phyloP scores from a whole-genome alignment of 2,797 vertebrate genomes.

The Psittacula echo region DNA sequence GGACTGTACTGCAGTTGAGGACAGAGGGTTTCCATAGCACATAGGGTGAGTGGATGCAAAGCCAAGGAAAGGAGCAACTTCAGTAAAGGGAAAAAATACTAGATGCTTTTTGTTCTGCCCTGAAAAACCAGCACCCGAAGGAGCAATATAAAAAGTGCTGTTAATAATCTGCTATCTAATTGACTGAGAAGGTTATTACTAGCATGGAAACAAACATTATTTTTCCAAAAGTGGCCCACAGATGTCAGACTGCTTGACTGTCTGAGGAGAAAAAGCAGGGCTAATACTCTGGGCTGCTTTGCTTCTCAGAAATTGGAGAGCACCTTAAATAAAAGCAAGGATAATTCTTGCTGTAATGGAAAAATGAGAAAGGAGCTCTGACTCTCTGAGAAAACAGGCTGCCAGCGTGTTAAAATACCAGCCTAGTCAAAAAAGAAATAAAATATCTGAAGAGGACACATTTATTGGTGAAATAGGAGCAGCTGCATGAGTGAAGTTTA shows the following conservation, averaged over 20 bases:
- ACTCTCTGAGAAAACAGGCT: neutral
- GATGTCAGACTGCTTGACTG: neutral
- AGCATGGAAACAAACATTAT: neutral
- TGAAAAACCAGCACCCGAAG: neutral
- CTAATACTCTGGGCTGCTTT: neutral
- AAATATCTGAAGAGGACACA: neutral
- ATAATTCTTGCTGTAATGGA: slow-evolving; percentile 9
- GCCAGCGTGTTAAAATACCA: neutral
- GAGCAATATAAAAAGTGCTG: neutral
- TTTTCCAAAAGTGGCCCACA: neutral
- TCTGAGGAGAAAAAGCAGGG: neutral
- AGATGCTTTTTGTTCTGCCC: neutral
- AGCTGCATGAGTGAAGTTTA: neutral
- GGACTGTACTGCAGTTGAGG: accelerated
- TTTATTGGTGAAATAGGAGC: neutral
- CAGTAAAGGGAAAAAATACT: neutral
- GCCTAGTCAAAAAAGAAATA: neutral
- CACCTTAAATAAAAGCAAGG: neutral
- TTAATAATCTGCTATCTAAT: slow-evolving; percentile 9
- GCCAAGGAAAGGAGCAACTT: neutral
- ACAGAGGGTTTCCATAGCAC: neutral
- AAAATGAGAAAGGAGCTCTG: slow-evolving; percentile 36
- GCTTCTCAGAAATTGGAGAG: neutral
- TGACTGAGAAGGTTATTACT: slow-evolving; percentile 11
- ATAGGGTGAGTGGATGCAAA: neutral